phyloP scores from a whole-genome alignment of 1,140 invertebrate genomes.

The Caenorhabditis inopinata region DNA sequence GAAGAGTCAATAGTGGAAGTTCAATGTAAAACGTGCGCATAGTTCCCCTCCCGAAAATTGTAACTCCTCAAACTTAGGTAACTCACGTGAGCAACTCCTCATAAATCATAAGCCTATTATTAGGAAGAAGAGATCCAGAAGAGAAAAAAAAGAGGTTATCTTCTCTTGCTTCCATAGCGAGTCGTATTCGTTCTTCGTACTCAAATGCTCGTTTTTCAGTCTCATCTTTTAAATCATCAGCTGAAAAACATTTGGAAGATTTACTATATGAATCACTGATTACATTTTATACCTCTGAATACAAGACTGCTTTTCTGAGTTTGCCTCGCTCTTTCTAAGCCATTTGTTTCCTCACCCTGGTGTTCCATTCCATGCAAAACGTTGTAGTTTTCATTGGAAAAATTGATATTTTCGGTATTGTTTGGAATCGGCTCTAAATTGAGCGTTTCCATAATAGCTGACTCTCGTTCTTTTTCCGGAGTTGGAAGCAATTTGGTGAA shows the following conservation, averaged over 20 bases:
- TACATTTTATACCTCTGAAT: too few species aligned
- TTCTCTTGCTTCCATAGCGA: not conserved
- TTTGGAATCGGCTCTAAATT: not conserved
- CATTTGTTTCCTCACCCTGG: not conserved
- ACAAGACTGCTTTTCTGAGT: not conserved
- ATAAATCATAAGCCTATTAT: not conserved
- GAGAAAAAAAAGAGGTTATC: not conserved
- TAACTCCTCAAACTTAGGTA: too few species aligned
- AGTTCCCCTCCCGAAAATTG: too few species aligned
- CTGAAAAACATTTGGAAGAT: too few species aligned
- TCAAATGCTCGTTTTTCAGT: not conserved
- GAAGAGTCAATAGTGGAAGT: too few species aligned
- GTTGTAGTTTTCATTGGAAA: not conserved
- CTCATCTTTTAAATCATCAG: not conserved
- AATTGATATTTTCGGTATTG: not conserved
- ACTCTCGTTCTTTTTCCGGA: not conserved
- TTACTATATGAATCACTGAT: too few species aligned
- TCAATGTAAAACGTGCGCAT: too few species aligned
- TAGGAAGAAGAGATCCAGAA: not conserved
- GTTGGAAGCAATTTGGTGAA: not conserved
- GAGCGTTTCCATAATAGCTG: not conserved
- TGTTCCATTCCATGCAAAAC: not conserved
- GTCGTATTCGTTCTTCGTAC: not conserved
- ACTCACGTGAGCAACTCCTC: not conserved
- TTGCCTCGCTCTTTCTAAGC: not conserved